Percentiles rank a stretch among this genome's conserved stretches.
Conservation (phyloP, 2,797 vertebrate genomes). For the Triplophysa yarkandensis region DNA sequence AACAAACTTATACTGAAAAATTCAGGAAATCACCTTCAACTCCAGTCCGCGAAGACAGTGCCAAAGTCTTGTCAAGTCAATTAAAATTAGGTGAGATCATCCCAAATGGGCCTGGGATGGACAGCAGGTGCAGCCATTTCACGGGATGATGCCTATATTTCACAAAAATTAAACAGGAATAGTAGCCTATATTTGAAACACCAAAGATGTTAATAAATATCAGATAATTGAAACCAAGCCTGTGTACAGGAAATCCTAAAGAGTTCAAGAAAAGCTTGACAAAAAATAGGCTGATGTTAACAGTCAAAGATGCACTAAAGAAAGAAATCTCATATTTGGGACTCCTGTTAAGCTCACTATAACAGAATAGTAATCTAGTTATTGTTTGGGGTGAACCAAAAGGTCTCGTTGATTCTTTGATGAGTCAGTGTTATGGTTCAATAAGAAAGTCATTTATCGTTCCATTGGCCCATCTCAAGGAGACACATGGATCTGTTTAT, state of each 20-base stretch:
- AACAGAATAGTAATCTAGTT: neutral
- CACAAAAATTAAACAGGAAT: neutral
- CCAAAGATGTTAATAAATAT: neutral
- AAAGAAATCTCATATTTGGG: neutral
- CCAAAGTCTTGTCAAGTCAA: slow-evolving; percentile 42
- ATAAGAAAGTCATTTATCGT: slow-evolving; percentile 24
- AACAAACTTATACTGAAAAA: slow-evolving; percentile 13
- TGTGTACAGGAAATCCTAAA: neutral
- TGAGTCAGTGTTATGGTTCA: slow-evolving; percentile 38
- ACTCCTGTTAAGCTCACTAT: neutral
- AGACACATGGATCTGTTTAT: slow-evolving; percentile 41
- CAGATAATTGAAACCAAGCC: neutral
- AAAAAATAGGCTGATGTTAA: neutral
- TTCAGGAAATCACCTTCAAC: slow-evolving; percentile 8
- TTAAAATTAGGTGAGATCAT: slow-evolving; percentile 36
- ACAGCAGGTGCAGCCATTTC: slow-evolving; percentile 25
- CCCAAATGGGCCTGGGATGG: neutral
- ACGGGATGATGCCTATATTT: neutral
- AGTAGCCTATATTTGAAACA: neutral
- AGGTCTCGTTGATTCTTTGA: neutral
- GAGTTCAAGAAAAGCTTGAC: no score
- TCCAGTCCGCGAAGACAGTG: slow-evolving; percentile 14
- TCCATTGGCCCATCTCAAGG: slow-evolving; percentile 25
- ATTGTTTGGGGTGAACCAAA: slow-evolving; percentile 6
- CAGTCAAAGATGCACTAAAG: neutral